phyloP scores from a whole-genome alignment of 2,113 vertebrate genomes.

The Onychostruthus taczanowskii region DNA sequence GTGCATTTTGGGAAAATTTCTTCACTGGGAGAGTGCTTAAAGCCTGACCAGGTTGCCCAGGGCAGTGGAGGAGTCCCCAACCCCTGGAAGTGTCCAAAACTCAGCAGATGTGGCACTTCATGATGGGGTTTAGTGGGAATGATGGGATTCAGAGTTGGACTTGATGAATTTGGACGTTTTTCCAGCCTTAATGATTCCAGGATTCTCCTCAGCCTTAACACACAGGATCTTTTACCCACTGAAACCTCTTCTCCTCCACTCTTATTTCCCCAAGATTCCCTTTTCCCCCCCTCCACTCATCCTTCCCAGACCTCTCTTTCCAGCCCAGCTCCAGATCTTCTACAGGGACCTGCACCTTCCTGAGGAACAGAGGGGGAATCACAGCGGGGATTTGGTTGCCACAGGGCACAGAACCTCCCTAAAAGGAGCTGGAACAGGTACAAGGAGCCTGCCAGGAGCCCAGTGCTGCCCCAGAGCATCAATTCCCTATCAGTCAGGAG shows the following conservation, averaged over 20 bases:
- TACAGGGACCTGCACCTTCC: neutral
- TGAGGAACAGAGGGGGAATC: neutral
- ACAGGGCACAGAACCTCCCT: neutral
- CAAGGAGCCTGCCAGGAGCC: neutral
- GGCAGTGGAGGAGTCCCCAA: neutral
- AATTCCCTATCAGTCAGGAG: neutral
- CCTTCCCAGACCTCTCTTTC: neutral
- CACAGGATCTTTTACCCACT: rapidly evolving
- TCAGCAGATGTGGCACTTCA: neutral
- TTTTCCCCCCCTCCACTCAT: neutral
- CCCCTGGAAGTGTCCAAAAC: neutral
- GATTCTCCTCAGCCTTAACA: neutral
- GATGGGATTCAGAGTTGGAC: neutral
- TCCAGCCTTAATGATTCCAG: neutral
- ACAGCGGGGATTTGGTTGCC: rapidly evolving
- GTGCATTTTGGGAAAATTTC: no score
- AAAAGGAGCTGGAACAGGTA: neutral
- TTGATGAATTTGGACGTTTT: neutral
- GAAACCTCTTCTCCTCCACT: neutral
- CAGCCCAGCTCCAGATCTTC: neutral
- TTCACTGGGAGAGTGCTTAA: no score
- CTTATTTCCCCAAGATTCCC: neutral
- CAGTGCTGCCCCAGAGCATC: neutral
- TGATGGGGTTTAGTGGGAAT: neutral
- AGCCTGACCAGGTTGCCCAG: neutral